Evolutionary conservation across 2,888 invertebrate species (phyloP).

Genomic region (Schrankia costaestrigalis): DNA sequence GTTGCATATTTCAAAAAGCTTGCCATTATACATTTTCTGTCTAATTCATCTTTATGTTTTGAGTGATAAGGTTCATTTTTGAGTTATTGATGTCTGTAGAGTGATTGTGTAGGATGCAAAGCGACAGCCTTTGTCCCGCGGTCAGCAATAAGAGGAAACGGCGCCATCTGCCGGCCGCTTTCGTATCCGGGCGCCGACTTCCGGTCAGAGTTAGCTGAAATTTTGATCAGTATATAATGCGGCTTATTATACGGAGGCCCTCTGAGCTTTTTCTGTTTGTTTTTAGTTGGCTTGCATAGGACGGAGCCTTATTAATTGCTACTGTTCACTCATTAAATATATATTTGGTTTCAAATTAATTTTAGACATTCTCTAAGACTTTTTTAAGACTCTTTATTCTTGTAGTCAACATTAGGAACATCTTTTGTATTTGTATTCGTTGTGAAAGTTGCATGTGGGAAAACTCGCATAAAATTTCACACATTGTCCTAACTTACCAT

Average conservation of each 20-base stretch:
- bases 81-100: not conserved
- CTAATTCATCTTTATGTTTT: slow-evolving; percentile 12
- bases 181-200: slow-evolving; percentile 57
- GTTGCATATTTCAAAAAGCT: slow-evolving; percentile 63
- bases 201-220: slow-evolving; percentile 58
- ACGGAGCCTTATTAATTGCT: slow-evolving; percentile 10
- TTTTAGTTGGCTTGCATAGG: slow-evolving; percentile 18
- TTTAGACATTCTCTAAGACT: no score
- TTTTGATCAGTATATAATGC: slow-evolving; percentile 66
- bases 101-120: slow-evolving; percentile 41
- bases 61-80: slow-evolving; percentile 29
- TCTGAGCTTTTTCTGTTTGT: slow-evolving; percentile 21
- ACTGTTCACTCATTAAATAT: not conserved
- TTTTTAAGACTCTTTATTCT: no score
- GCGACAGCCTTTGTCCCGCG: slow-evolving; percentile 65
- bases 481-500: no score
- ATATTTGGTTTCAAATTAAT: no score
- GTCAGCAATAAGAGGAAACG: slow-evolving; percentile 74
- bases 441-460: no score
- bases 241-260: slow-evolving; percentile 53
- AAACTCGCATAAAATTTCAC: no score
- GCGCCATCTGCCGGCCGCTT: slow-evolving; percentile 68
- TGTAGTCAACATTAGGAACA: no score
- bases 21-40: slow-evolving; percentile 30
- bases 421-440: no score